Percentiles rank a stretch among this genome's conserved stretches.
Evolutionary conservation across 2,113 vertebrate species (phyloP).

Genomic region (Dasyprocta punctata): DNA sequence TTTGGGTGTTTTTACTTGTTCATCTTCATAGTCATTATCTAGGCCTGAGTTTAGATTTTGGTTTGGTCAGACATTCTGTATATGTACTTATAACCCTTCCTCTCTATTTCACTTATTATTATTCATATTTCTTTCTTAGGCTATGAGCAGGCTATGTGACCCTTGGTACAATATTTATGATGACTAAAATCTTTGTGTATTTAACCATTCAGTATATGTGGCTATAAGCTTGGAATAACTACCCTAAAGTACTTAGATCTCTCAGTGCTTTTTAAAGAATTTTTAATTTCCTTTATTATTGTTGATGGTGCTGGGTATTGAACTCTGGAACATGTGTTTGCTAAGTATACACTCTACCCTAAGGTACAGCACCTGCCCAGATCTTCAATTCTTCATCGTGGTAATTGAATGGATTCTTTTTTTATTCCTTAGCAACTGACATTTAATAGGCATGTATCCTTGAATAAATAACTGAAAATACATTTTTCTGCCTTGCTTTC

Average conservation of each 20-base stretch:
- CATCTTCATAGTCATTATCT: neutral
- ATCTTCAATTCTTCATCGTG: neutral
- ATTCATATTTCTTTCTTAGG: neutral
- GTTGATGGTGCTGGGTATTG: neutral
- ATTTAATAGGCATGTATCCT: neutral
- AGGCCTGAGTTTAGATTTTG: neutral
- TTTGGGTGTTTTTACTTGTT: neutral
- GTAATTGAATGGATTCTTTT: neutral
- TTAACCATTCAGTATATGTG: slow-evolving; percentile 22
- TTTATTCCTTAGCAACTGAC: neutral
- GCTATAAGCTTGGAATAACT: neutral
- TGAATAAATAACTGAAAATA: neutral
- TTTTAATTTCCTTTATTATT: neutral
- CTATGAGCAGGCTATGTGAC: neutral
- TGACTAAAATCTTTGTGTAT: neutral
- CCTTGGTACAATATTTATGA: neutral
- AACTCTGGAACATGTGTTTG: no score
- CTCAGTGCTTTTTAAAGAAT: neutral
- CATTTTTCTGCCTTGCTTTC: neutral
- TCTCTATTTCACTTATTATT: neutral
- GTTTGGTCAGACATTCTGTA: neutral
- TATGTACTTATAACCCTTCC: neutral
- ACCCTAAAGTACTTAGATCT: neutral
- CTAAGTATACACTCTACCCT: neutral
- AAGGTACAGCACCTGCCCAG: no score